Evolutionary conservation across 53 echinoderm and acorn worm genomes (phyloP), one percentile per base, ranked within the genome.

Genomic region (Holothuria scabra): DNA sequence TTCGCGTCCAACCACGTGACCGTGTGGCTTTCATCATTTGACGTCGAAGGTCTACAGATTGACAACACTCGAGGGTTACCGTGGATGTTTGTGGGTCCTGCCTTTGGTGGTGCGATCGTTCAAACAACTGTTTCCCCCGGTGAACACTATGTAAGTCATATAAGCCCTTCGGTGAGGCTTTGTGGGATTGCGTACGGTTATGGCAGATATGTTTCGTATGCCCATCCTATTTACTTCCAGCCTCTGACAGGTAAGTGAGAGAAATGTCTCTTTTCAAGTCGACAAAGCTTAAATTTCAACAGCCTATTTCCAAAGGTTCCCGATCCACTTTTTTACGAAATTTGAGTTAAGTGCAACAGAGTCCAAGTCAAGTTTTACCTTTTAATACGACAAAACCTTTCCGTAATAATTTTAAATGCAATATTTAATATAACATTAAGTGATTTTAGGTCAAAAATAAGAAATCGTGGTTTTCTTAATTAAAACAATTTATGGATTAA

Each of bases 231-330:
- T 10, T 72, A 72, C 34, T 72, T 46, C 26, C 72, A 72, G 24
- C 72, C 72, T 18, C 34, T 72, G 12, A 44, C 72, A 72, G 72
- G 72, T 72, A 72, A 24, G 72, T n/a, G n/a, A n/a, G n/a, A n/a
- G n/a, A n/a, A n/a, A n/a, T n/a, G n/a, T n/a, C n/a, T n/a, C n/a
- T n/a, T n/a, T n/a, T n/a, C n/a, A n/a, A n/a, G n/a, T n/a, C n/a
- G n/a, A n/a, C n/a, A n/a, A n/a, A n/a, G n/a, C n/a, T n/a, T n/a
- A n/a, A n/a, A n/a, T n/a, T n/a, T n/a, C n/a, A n/a, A n/a, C n/a
- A n/a, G n/a, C n/a, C n/a, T n/a, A n/a, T n/a, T n/a, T n/a, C n/a
- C n/a, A n/a, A n/a, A n/a, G n/a, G n/a, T n/a, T n/a, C n/a, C n/a
- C n/a, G n/a, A n/a, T n/a, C n/a, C n/a, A n/a, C n/a, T n/a, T n/a